Evolutionary conservation across 2,113 vertebrate species (phyloP), one percentile per base, ranked within the genome.

Genomic region (Pseudolaguvia tuberculata): DNA sequence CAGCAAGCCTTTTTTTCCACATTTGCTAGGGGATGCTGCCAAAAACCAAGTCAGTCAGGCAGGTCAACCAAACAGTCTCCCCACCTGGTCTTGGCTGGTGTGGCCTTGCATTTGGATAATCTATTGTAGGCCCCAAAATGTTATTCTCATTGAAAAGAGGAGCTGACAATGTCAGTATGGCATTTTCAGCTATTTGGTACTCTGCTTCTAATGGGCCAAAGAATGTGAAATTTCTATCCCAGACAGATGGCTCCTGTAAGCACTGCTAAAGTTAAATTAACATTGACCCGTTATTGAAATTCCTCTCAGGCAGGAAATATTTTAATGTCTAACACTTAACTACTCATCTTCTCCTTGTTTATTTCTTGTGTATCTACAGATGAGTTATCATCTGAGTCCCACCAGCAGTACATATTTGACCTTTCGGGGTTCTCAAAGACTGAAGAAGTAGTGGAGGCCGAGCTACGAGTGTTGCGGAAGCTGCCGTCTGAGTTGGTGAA

Each of bases 391-490:
- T 10, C 70, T 1, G 83, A 83, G 62, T 35, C 75, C 42, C 84
- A 81, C 68, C 92, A 92, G 89, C 82, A 73, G 2, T 94, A 92
- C 79, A 69, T 93, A 59, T 95, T 95, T 17, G 90, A 95, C 79
- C 76, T 93, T 70, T 93, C 94, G 73, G 90, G 86, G 76, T 86
- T 95, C 31, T 81, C 90, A 0, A 86, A 88, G 42, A 59, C 73
- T 0, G 94, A 93, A 58, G 92, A 94, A 79, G 86, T 95, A 77
- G 85, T 93, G 8, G 87, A 89, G 0, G 92, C 90, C 0, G 93
- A 95, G 83, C 84, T 95, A 59, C 88, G 93, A 12, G 78, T 95
- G 72, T 81, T 95, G 73, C 88, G 92, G 0, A 42, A 81, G 59
- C 70, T 85, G 1, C 87, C 89, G 0, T 76, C 82, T 8, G 86